Conservation (phyloP, 2,113 vertebrate genomes). For the Apteryx mantelli region DNA sequence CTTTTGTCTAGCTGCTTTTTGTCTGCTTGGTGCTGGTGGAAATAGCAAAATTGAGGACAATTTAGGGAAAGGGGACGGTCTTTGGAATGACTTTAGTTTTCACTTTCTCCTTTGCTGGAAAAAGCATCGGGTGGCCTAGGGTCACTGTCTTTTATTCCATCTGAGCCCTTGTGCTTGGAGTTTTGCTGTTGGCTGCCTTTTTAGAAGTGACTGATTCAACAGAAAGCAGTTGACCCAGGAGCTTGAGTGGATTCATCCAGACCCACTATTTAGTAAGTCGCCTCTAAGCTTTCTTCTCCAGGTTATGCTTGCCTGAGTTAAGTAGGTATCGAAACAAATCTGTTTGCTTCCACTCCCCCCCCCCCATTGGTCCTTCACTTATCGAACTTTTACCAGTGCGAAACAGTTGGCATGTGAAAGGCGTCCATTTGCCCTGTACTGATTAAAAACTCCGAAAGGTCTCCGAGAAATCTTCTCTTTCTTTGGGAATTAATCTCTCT, state of each 20-base stretch:
- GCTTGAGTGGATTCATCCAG: not conserved
- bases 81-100: not conserved
- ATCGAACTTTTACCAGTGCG: conserved; percentile 46
- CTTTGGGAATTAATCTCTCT: not conserved
- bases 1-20: not conserved
- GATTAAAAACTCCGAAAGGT: conserved; percentile 4
- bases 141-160: not conserved
- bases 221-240: not conserved
- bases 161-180: not conserved
- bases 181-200: conserved; percentile 9
- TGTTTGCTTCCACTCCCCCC: not conserved
- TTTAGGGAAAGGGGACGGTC: not conserved
- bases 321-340: conserved; percentile 1
- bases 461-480: conserved; percentile 13
- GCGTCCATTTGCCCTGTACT: conserved; percentile 32
- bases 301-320: not conserved
- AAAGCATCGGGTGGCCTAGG: not conserved
- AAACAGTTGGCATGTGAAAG: conserved; percentile 50
- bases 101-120: not conserved
- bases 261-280: not conserved
- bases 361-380: not conserved
- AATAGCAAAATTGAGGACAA: not conserved
- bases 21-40: not conserved
- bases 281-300: not conserved
- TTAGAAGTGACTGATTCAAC: not conserved